Evolutionary conservation across 2,113 vertebrate species (phyloP).

Genomic region (Oryzias curvinotus): DNA sequence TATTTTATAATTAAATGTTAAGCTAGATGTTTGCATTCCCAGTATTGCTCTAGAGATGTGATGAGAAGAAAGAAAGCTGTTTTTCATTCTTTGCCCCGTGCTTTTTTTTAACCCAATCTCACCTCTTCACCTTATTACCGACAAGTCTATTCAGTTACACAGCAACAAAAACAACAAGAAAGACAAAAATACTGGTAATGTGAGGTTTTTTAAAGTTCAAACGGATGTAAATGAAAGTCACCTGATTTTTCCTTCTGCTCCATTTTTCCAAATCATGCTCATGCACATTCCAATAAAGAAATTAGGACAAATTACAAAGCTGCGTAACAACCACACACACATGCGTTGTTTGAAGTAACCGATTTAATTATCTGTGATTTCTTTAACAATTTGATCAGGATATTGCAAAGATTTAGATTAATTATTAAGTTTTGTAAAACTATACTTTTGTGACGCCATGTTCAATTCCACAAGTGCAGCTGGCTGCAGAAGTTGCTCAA

Average conservation of each 20-base stretch:
- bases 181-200: slow-evolving; percentile 32
- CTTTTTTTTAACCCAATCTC: slow-evolving; percentile 19
- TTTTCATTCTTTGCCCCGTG: slow-evolving; percentile 14
- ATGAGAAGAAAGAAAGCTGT: slow-evolving; percentile 3
- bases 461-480: slow-evolving; percentile 11
- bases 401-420: not conserved
- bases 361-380: not conserved
- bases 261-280: not conserved
- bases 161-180: slow-evolving; percentile 43
- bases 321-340: not conserved
- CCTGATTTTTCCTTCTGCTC: too few relatives aligned
- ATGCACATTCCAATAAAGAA: not conserved
- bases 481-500: slow-evolving; percentile 4
- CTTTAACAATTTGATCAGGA: not conserved
- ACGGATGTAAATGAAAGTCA: too few relatives aligned
- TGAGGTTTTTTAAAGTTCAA: slow-evolving; percentile 1
- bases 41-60: slow-evolving; percentile 49
- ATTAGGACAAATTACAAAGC: not conserved
- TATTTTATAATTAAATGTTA: slow-evolving; percentile 33
- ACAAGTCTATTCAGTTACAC: slow-evolving; percentile 54
- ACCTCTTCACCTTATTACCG: slow-evolving; percentile 24
- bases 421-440: not conserved
- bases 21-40: slow-evolving; percentile 36
- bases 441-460: not conserved
- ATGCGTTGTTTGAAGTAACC: not conserved